Evolutionary conservation across 2,113 vertebrate genomes (phyloP), one percentile per base, ranked within the genome.

Genomic region (Notiomystis cincta): DNA sequence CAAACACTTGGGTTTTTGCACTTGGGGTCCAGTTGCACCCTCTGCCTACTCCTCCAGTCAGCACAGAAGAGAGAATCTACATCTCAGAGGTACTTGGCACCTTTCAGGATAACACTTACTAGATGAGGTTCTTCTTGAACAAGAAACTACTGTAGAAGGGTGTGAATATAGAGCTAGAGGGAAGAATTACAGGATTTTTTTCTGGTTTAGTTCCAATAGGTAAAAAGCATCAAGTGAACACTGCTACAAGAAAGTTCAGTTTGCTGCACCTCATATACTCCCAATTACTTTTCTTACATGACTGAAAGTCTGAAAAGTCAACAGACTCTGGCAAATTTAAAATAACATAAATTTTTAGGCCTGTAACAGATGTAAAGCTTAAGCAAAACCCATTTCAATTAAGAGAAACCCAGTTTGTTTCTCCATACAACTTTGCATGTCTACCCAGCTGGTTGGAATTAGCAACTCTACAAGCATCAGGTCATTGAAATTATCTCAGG

Each of bases 1-100:
- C 95, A 91, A 96, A 96, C 77, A 82, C 89, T 82, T 73, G 93
- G 56, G 57, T 67, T 96, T 95, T 77, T 89, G 94, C 87, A 56
- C 84, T 91, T 58, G 54, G 10, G 81, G 93, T 87, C 86, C 88
- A 81, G 60, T 65, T 69, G 40, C 84, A 82, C 35, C n/a, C 82
- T 77, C 81, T 82, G 84, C 90, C 92, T 86, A 53, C 92, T 61
- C 72, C 56, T 77, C 31, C 24, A 31, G 73, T 53, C 48, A 14
- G 53, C 70, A 35, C 27, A 17, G 78, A 44, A 50, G 56, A 89
- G 56, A 86, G 47, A 58, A 77, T 70, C 86, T 87, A 67, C 90
- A 35, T 37, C 88, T 70, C 65, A 5, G 94, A 72, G 57, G 51
- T 51, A 82, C 58, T 91, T 71, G 88, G 80, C 87, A 86, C 54